Conservation (phyloP, 2,888 invertebrate species). For the Drosophila suboccidentalis region DNA sequence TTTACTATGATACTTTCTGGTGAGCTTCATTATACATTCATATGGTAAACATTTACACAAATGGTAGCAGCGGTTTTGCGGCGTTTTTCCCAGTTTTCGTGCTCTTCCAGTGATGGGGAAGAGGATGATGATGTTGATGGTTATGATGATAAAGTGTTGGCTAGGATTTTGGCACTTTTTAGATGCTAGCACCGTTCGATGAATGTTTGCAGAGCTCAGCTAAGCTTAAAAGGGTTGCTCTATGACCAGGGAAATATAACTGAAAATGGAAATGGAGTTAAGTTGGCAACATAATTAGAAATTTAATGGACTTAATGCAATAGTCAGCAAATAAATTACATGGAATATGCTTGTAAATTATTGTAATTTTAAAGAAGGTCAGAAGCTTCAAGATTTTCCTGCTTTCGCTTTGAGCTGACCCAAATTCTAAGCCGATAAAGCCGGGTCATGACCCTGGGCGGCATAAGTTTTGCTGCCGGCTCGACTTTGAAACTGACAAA, state of each 20-base stretch:
- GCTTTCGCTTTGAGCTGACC: constrained; percentile 27
- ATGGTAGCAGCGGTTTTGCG: constrained; percentile 55
- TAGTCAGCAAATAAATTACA: constrained; percentile 9
- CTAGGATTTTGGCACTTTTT: constrained; percentile 35
- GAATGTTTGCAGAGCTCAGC: constrained; percentile 16
- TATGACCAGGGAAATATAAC: background rate
- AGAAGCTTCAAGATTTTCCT: background rate
- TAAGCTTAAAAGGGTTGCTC: constrained; percentile 16
- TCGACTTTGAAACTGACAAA: constrained; percentile 51
- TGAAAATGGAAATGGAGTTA: constrained; percentile 5
- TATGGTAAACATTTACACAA: constrained; percentile 75
- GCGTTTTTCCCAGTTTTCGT: constrained; percentile 40
- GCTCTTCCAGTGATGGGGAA: constrained; percentile 13
- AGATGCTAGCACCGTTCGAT: constrained; percentile 4
- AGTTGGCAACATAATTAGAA: constrained; percentile 17
- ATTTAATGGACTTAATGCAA: constrained; percentile 19
- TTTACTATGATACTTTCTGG: constrained; percentile 14
- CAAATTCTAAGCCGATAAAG: constrained; percentile 25
- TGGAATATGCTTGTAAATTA: constrained; percentile 2
- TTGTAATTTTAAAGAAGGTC: constrained; percentile 4
- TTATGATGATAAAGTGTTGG: constrained; percentile 10
- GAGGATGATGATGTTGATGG: constrained; percentile 12
- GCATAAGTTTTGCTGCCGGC: background rate
- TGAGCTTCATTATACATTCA: constrained; percentile 72
- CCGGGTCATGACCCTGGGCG: constrained; percentile 10